Conservation (phyloP, 2,113 vertebrate genomes). For the Antechinus stuartii region DNA sequence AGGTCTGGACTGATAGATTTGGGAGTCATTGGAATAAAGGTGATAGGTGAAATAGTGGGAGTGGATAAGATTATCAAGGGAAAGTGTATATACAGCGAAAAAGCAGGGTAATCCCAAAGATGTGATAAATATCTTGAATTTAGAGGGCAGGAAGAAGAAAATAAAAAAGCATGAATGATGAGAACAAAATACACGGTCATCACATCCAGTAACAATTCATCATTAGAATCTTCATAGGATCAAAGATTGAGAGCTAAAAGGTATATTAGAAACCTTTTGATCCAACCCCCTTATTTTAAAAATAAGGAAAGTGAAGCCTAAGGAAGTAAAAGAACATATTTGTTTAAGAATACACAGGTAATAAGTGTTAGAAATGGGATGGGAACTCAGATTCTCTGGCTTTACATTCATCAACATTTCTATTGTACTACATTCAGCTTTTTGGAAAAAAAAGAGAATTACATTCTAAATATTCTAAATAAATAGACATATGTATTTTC, state of each 20-base stretch:
- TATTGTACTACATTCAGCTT: not conserved
- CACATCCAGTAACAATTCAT: not conserved
- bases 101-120: not conserved
- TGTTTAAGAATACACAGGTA: not conserved
- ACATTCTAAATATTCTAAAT: not conserved
- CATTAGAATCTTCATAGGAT: not conserved
- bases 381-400: not conserved
- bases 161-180: not conserved
- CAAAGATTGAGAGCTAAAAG: not conserved
- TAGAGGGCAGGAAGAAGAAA: not conserved
- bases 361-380: not conserved
- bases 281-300: not conserved
- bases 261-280: not conserved
- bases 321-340: not conserved
- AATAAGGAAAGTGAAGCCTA: not conserved
- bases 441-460: not conserved
- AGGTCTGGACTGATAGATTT: not conserved
- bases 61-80: not conserved
- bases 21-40: not conserved
- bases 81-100: not conserved
- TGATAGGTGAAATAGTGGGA: not conserved
- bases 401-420: not conserved
- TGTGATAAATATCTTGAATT: not conserved
- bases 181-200: too few species aligned
- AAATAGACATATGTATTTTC: not conserved